Evolutionary conservation across 1,140 invertebrate genomes (phyloP).

Genomic region (Cydia pomonella): DNA sequence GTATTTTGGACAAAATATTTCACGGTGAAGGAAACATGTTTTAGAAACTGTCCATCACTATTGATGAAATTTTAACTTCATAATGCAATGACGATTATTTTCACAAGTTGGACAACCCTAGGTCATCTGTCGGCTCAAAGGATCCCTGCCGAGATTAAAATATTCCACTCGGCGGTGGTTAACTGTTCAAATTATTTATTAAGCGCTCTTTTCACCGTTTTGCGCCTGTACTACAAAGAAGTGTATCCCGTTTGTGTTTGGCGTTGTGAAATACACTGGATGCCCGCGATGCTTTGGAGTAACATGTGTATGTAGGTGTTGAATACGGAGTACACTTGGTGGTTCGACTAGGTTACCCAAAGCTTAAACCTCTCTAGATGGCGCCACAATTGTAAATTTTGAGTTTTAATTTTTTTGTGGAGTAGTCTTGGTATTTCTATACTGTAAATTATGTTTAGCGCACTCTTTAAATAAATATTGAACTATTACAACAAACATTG

Average conservation of each 20-base stretch:
- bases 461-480: too few species aligned
- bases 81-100: neutral
- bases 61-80: too few species aligned
- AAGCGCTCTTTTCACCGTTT: slow-evolving; percentile 47
- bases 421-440: too few species aligned
- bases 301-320: neutral
- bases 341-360: too few species aligned
- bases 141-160: slow-evolving; percentile 70
- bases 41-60: neutral
- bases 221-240: slow-evolving; percentile 45
- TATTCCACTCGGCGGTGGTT: slow-evolving; percentile 67
- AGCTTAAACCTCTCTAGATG: too few species aligned
- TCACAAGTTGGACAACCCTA: neutral
- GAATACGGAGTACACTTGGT: neutral
- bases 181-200: slow-evolving; percentile 70
- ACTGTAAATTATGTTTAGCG: too few species aligned
- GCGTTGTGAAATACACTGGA: slow-evolving; percentile 1
- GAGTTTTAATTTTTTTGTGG: too few species aligned
- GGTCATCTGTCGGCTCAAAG: slow-evolving; percentile 50
- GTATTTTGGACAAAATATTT: too few species aligned
- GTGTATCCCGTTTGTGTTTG: slow-evolving; percentile 15
- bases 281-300: neutral
- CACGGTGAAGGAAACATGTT: neutral
- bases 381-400: too few species aligned
- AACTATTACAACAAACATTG: too few species aligned